Evolutionary conservation across 2,888 invertebrate genomes (phyloP), one percentile per base, ranked within the genome.

Genomic region (Scaptomyza flava): DNA sequence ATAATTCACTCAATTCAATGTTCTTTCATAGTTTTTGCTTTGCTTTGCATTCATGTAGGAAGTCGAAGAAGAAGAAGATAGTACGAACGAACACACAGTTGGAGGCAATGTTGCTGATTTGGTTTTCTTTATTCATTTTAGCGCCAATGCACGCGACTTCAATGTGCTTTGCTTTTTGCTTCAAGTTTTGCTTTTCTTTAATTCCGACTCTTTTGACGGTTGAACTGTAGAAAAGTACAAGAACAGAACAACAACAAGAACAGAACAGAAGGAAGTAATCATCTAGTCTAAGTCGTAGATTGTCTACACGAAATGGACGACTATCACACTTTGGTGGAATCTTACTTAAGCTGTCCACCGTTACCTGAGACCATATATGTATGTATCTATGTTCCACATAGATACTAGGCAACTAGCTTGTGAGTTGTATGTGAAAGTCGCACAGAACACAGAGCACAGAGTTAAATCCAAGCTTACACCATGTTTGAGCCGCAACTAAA

Each of bases 241-340:
- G 17, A 17, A 17, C 17, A 17, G 17, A 17, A 17, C 17, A 17
- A 33, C 1, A 27, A 31, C 54, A 46, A 31, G 57, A 47, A 42
- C 52, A 59, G 33, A 9, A 62, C 48, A 51, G 31, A 20, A 48
- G 54, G 62, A 61, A 23, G 34, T 38, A 20, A 36, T n/a, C n/a
- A 11, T n/a, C 11, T 36, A n/a, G 12, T 12, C 46, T 36, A n/a
- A 33, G 62, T 52, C 31, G 57, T 43, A 66, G 81, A 84, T 81
- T 79, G 76, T 70, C 79, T 72, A 72, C 89, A 80, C 85, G 84
- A 83, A 88, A 67, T 68, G 66, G 72, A 70, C 69, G 73, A 77
- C 68, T 75, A 79, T 72, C 78, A 72, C 70, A 77, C 69, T 75
- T 80, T 80, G 69, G 65, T 74, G 85, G 38, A 8, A 14, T 33